Base-by-base conservation (phyloP, 2,888 invertebrate species). In the Cartodere bifasciata region DNA sequence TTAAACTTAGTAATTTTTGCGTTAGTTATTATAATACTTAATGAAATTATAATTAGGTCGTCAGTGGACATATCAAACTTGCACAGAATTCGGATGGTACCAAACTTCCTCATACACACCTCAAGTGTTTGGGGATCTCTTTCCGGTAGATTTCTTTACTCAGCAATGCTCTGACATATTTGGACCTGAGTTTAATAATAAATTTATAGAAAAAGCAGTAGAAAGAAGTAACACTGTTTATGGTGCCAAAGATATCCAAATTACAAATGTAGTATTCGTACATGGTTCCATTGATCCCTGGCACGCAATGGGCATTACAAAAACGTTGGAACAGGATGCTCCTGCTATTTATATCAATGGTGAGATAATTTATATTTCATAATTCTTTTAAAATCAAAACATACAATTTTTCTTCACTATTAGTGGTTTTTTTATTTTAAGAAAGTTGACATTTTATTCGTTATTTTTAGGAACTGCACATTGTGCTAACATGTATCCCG, bases 21-120 rank as follows among this genome's bases (percentile, higher is more conserved):
- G n/a, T n/a, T n/a, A n/a, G n/a, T n/a, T n/a, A n/a, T n/a, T n/a
- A n/a, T n/a, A n/a, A n/a, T n/a, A n/a, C n/a, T n/a, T n/a, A n/a
- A n/a, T n/a, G n/a, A n/a, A n/a, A n/a, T n/a, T n/a, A n/a, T n/a
- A n/a, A n/a, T 30, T 47, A 77, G 79, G 67, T 42, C 78, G 92
- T 0, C 85, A 86, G 49, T 94, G 94, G 94, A 78, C 72, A 35
- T 94, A 90, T 56, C 94, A 94, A 61, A 92, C 92, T 0, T 95
- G 94, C 54, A 87, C 84, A 1, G 95, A 95, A 57, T 95, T 94
- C 55, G 94, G 92, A 14, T 95, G 85, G 59, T 95, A 80, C 59
- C 94, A 95, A 64, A 84, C 88, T 0, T 87, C 91, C 0, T 73
- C 76, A 0, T 70, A 67, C 3, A 64, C 65, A 34, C 61, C 64